Percentiles rank a stretch among this genome's conserved stretches.
phyloP scores from a whole-genome alignment of 2,888 invertebrate species.

The Drosophila kuntzei region DNA sequence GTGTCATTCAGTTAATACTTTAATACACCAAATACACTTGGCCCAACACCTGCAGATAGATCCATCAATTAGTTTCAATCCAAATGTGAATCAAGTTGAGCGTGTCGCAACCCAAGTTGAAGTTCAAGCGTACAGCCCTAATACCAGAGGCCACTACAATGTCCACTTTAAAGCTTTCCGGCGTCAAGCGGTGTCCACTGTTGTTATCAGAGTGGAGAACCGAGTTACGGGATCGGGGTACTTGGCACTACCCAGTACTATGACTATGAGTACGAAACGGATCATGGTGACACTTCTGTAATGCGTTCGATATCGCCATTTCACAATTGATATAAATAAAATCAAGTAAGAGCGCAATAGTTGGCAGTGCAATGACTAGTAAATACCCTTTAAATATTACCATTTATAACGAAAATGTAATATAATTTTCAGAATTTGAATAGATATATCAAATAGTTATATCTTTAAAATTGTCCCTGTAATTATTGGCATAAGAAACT shows the following conservation, averaged over 20 bases:
- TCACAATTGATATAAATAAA: conserved; percentile 45
- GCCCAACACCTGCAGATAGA: conserved; percentile 42
- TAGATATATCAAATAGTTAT: too few species aligned
- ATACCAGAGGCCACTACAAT: conserved; percentile 72
- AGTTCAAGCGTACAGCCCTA: conserved; percentile 70
- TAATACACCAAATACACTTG: conserved; percentile 40
- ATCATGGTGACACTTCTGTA: conserved; percentile 47
- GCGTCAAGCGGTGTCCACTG: conserved; percentile 67
- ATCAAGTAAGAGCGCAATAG: not conserved
- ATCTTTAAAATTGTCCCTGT: not conserved
- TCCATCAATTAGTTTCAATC: conserved; percentile 65
- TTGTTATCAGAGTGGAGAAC: conserved; percentile 40
- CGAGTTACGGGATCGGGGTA: conserved; percentile 4
- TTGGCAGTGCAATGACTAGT: not conserved
- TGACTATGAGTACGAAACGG: conserved; percentile 28
- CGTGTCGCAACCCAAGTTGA: conserved; percentile 66
- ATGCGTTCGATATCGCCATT: conserved; percentile 65
- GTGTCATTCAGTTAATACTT: conserved; percentile 52
- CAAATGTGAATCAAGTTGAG: conserved; percentile 43
- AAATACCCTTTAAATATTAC: too few species aligned
- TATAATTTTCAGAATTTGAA: not conserved
- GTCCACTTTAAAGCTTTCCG: conserved; percentile 75
- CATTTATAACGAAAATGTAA: too few species aligned
- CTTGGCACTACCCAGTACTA: conserved; percentile 2
- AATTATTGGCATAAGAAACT: not conserved